Conservation (phyloP, 2,113 vertebrate species). For the Oncorhynchus mykiss region DNA sequence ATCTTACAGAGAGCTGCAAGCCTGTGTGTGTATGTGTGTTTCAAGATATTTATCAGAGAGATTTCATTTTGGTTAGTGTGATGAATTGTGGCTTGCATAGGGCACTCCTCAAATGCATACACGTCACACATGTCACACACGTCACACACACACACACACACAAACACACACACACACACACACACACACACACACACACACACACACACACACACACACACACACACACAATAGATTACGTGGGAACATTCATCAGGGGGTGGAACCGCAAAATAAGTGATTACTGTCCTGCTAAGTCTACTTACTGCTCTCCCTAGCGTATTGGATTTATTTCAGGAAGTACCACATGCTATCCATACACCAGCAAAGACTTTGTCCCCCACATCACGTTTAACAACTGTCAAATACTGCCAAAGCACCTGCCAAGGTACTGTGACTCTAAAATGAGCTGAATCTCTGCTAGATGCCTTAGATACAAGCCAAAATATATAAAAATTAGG, state of each 20-base stretch:
- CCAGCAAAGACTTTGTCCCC: neutral
- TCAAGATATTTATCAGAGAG: neutral
- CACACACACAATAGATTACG: constrained; percentile 30
- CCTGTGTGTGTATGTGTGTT: neutral
- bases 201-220: neutral
- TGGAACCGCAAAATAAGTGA: constrained; percentile 28
- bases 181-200: constrained; percentile 10
- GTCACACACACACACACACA: constrained; percentile 7
- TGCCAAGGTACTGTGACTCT: neutral
- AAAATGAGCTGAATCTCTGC: neutral
- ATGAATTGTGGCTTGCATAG: no score
- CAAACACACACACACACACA: constrained; percentile 3
- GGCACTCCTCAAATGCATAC: no score
- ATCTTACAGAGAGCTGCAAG: neutral
- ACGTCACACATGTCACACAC: no score
- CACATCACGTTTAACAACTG: neutral
- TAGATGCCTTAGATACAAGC: neutral
- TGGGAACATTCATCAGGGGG: constrained; percentile 38
- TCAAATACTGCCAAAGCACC: neutral
- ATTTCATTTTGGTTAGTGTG: neutral
- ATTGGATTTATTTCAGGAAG: constrained; percentile 1
- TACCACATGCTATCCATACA: neutral
- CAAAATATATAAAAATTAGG: neutral
- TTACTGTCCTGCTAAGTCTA: neutral
- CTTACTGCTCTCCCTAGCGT: neutral